phyloP scores from a whole-genome alignment of 2,888 invertebrate species.

The Sphaeridia pumilis region DNA sequence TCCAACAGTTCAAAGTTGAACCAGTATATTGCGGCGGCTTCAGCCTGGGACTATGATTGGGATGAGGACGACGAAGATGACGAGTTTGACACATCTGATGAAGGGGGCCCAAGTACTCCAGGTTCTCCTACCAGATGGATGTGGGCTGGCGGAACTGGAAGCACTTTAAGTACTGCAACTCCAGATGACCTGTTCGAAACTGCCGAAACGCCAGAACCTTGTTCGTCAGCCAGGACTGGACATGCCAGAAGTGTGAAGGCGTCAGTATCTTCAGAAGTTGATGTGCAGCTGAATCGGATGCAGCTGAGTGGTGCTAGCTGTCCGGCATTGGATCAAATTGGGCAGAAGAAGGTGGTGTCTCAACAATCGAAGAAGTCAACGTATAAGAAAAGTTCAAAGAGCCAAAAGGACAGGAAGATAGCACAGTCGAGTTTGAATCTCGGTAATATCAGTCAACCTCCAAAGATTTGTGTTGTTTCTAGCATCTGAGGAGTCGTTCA shows the following conservation, averaged over 20 bases:
- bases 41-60: slow-evolving; percentile 12
- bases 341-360: neutral
- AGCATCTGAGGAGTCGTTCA: neutral
- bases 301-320: slow-evolving; percentile 8
- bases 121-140: neutral
- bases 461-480: neutral
- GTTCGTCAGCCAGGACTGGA: neutral
- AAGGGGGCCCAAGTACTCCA: neutral
- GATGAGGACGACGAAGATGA: slow-evolving; percentile 2
- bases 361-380: neutral
- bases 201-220: too few relatives aligned
- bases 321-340: slow-evolving; percentile 6
- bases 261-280: too few relatives aligned
- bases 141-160: neutral
- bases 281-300: too few relatives aligned
- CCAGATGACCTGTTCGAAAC: too few relatives aligned
- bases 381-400: neutral
- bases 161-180: too few relatives aligned
- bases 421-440: neutral
- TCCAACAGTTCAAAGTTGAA: slow-evolving; percentile 8
- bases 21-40: slow-evolving; percentile 6
- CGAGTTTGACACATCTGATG: neutral
- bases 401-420: neutral
- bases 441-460: neutral
- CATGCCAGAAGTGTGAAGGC: neutral